These are phyloP conservation scores for Cataglyphis altisquamis DNA, from an alignment of 2,888 invertebrate genomes.

Conservation along the genomic window DNA sequence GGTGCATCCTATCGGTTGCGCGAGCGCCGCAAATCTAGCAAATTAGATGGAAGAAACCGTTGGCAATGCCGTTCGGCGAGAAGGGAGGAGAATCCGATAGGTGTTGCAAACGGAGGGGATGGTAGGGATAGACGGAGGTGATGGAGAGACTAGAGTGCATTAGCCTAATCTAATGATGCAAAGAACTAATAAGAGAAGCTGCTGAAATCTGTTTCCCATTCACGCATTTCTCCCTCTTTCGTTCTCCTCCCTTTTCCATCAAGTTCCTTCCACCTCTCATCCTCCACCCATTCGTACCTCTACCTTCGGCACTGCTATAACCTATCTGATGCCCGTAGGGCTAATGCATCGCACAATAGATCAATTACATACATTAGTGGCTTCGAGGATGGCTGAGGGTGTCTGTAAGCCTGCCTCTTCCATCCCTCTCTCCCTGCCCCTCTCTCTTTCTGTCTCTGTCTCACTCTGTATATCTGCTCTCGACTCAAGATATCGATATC, in stretches of 20 bases:
- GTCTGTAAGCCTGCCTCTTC: slow-evolving; percentile 72
- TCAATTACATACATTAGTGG: slow-evolving; percentile 85
- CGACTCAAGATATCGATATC: slow-evolving; percentile 76
- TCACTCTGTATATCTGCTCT: slow-evolving; percentile 35
- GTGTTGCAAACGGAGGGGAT: slow-evolving; percentile 40
- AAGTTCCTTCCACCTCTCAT: slow-evolving; percentile 59
- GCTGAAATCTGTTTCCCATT: slow-evolving; percentile 75
- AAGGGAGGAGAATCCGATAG: slow-evolving; percentile 45
- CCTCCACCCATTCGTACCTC: slow-evolving; percentile 53
- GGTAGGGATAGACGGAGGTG: slow-evolving; percentile 45
- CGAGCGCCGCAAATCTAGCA: slow-evolving; percentile 20
- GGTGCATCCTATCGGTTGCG: neutral
- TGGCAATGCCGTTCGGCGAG: slow-evolving; percentile 66
- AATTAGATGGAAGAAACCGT: slow-evolving; percentile 49
- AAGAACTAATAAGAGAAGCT: slow-evolving; percentile 80
- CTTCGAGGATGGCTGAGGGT: slow-evolving; percentile 79
- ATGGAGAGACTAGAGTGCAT: slow-evolving; percentile 70
- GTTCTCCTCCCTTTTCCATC: slow-evolving; percentile 63
- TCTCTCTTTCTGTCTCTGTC: slow-evolving; percentile 45
- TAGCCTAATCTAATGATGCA: slow-evolving; percentile 80
- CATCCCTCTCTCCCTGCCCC: slow-evolving; percentile 39
- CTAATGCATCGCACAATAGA: slow-evolving; percentile 85
- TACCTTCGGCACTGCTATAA: slow-evolving; percentile 70
- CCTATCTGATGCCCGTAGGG: slow-evolving; percentile 79
- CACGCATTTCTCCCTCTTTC: slow-evolving; percentile 67